Evolutionary conservation across 2,797 vertebrate genomes (phyloP), one percentile per base, ranked within the genome.

Genomic region (Oophaga sylvatica): DNA sequence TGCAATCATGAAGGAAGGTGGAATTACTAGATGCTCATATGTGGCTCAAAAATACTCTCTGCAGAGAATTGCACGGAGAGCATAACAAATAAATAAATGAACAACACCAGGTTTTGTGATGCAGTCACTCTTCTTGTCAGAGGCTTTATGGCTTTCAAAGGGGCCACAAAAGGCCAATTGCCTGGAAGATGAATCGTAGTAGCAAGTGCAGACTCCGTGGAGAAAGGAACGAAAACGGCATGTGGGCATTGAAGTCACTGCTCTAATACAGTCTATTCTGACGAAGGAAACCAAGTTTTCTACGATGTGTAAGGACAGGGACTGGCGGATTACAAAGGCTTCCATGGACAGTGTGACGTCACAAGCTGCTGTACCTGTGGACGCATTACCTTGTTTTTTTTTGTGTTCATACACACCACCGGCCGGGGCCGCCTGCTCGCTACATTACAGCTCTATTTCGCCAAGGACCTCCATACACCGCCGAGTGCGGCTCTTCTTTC

Each of bases 121-220:
- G 84, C 87, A 91, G 87, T 92, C 90, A 45, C 13, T 81, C 91
- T 90, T 91, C 89, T 92, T 91, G 89, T 92, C 91, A 91, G 87
- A 41, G 19, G 26, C 77, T 79, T 79, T 79, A 79, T 87, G 86
- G 71, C 75, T 92, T 93, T 94, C 89, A 92, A 87, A 75, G 35
- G 88, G 89, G 81, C 83, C 89, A 91, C 83, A 90, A 91, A 92
- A 93, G 90, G 89, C 90, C 88, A 92, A 68, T 88, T 67, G 86
- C 86, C 88, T 91, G 75, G 90, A 91, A 92, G 92, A 92, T 89
- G 90, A 93, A 93, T 94, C 88, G 91, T 89, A 88, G 65, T 67
- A 80, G 85, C 80, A 63, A 91, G 80, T 62, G 85, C 90, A 89
- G 90, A 59, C 67, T 73, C 29, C 22, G 73, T 76, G 73, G 73